Conservation (phyloP, 2,113 vertebrate species). For the Marmota flaviventris region DNA sequence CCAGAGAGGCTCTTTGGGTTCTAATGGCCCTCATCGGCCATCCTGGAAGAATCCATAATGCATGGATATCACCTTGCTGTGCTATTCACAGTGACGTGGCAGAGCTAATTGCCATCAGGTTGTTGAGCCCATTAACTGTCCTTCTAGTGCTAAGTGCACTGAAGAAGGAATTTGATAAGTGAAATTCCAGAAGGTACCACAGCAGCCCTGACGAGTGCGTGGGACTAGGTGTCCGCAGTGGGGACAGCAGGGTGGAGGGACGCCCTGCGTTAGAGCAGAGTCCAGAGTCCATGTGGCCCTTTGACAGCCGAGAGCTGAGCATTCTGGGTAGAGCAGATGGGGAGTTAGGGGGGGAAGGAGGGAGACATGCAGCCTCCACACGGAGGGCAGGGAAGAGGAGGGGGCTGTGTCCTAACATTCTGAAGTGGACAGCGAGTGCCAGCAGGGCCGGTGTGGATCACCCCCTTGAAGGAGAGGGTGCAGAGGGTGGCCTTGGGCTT, state of each 20-base stretch:
- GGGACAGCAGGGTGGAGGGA: rapidly evolving
- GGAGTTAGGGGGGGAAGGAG: background rate
- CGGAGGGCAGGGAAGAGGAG: background rate
- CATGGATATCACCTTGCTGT: rapidly evolving
- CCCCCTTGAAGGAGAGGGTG: background rate
- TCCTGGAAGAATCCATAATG: rapidly evolving
- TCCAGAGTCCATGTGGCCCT: rapidly evolving
- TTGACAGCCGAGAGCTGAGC: rapidly evolving
- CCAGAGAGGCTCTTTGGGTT: too few species aligned
- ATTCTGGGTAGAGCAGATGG: background rate
- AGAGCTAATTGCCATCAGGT: rapidly evolving
- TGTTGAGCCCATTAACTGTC: background rate
- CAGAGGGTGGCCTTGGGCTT: background rate
- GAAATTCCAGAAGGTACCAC: rapidly evolving
- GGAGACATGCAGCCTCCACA: background rate
- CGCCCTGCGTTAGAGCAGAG: background rate
- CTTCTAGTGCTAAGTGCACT: too few species aligned
- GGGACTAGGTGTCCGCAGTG: too few species aligned
- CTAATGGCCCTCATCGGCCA: rapidly evolving
- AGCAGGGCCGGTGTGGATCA: rapidly evolving
- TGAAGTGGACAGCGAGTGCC: too few species aligned
- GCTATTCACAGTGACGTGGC: rapidly evolving
- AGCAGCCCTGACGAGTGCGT: rapidly evolving
- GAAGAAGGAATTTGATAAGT: background rate
- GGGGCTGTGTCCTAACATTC: background rate